Conservation (phyloP, 2,113 vertebrate genomes). For the Lamprotornis superbus region DNA sequence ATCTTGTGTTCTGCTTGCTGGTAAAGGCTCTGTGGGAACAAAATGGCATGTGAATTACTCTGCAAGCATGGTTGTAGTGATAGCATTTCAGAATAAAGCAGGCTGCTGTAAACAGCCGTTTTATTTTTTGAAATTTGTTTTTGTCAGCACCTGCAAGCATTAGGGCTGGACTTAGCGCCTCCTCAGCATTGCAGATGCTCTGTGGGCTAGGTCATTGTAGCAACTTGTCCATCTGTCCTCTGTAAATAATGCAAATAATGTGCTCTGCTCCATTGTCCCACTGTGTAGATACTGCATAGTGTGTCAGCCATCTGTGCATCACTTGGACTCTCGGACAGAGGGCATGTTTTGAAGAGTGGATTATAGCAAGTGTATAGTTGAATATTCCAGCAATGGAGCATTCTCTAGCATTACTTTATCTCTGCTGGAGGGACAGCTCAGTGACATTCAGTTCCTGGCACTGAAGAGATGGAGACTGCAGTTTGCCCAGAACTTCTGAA, state of each 20-base stretch:
- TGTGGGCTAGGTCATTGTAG: neutral
- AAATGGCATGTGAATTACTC: neutral
- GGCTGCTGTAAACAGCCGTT: neutral
- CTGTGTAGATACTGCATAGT: neutral
- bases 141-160: neutral
- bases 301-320: slow-evolving; percentile 9
- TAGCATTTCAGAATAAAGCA: neutral
- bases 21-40: neutral
- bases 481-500: neutral
- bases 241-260: slow-evolving; percentile 8
- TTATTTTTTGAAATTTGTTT: neutral
- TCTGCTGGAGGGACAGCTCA: neutral
- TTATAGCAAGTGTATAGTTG: neutral
- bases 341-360: neutral
- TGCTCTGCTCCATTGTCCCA: neutral
- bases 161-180: neutral
- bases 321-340: neutral
- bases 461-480: neutral
- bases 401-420: neutral
- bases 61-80: rapidly evolving
- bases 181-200: neutral
- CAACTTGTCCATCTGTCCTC: slow-evolving; percentile 36
- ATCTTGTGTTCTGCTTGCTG: neutral
- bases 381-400: neutral
- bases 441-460: neutral